Conservation (phyloP, 1,140 invertebrate genomes). For the Drosophila kurseongensis region DNA sequence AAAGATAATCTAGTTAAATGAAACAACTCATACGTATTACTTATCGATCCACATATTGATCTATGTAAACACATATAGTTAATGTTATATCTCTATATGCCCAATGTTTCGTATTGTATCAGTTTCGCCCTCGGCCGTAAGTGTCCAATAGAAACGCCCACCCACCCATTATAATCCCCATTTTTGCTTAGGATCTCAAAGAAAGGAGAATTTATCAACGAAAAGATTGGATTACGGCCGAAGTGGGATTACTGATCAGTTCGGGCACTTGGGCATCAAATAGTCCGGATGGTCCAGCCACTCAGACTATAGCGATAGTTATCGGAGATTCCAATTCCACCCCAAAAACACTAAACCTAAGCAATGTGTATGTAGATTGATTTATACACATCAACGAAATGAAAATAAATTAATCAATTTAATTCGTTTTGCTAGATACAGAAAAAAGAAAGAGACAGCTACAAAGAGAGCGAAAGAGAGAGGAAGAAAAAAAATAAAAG, state of each 20-base stretch:
- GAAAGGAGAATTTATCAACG: constrained; percentile 21
- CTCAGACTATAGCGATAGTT: background rate
- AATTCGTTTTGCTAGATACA: constrained; percentile 37
- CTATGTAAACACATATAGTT: constrained; percentile 42
- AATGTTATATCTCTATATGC: constrained; percentile 23
- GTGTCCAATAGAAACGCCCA: background rate
- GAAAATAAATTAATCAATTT: constrained; percentile 32
- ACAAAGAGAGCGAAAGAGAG: background rate
- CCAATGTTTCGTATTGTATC: background rate
- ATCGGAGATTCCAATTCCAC: constrained; percentile 4
- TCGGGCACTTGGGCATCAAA: background rate
- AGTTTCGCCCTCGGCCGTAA: background rate
- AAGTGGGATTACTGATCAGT: background rate
- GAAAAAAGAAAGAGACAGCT: constrained; percentile 19
- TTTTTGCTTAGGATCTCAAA: constrained; percentile 13
- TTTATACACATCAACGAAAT: constrained; percentile 29
- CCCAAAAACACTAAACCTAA: constrained; percentile 4
- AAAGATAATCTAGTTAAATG: constrained; percentile 73
- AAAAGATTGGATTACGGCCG: background rate
- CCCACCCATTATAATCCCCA: background rate
- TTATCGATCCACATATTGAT: constrained; percentile 34
- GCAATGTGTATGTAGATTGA: constrained; percentile 33
- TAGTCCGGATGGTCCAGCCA: background rate
- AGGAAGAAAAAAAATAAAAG: constrained; percentile 21
- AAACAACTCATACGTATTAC: constrained; percentile 75